Conservation (phyloP, 2,888 invertebrate species). For the Euclidia mi region DNA sequence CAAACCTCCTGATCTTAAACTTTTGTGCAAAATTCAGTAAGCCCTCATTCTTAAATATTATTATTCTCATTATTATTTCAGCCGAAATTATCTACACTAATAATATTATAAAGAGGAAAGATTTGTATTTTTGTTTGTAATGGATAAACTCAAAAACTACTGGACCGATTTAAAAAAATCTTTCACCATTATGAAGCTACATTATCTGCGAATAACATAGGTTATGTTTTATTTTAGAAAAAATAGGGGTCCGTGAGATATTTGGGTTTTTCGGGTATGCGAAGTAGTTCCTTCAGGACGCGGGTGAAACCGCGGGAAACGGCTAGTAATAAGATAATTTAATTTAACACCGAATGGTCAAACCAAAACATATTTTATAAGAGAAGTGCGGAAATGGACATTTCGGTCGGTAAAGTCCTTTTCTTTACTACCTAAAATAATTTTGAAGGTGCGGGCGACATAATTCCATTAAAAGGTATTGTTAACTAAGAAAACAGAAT, state of each 20-base stretch:
- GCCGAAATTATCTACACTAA: conserved; percentile 10
- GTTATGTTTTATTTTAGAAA: too few relatives aligned
- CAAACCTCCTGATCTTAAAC: background rate
- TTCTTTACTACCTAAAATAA: conserved; percentile 30
- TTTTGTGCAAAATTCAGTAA: background rate
- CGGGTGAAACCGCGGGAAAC: too few relatives aligned
- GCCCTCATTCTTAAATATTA: conserved; percentile 3
- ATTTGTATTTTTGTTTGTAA: too few relatives aligned
- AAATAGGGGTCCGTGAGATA: too few relatives aligned
- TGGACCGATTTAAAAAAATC: too few relatives aligned
- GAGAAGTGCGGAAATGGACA: conserved; percentile 4
- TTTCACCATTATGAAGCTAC: too few relatives aligned
- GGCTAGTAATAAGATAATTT: conserved; percentile 16
- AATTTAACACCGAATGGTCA: conserved; percentile 15
- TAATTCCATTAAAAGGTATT: conserved; percentile 48
- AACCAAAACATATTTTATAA: conserved; percentile 17
- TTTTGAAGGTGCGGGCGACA: conserved; percentile 39
- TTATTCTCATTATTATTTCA: conserved; percentile 7
- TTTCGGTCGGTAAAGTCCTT: conserved; percentile 11
- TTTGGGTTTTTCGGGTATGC: too few relatives aligned
- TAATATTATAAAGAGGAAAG: too few relatives aligned
- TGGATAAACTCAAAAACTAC: too few relatives aligned
- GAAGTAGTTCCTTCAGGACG: too few relatives aligned
- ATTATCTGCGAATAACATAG: too few relatives aligned
- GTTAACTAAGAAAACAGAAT: conserved; percentile 64